Base-by-base conservation (phyloP, 2,797 vertebrate genomes). In the Microchirus variegatus region DNA sequence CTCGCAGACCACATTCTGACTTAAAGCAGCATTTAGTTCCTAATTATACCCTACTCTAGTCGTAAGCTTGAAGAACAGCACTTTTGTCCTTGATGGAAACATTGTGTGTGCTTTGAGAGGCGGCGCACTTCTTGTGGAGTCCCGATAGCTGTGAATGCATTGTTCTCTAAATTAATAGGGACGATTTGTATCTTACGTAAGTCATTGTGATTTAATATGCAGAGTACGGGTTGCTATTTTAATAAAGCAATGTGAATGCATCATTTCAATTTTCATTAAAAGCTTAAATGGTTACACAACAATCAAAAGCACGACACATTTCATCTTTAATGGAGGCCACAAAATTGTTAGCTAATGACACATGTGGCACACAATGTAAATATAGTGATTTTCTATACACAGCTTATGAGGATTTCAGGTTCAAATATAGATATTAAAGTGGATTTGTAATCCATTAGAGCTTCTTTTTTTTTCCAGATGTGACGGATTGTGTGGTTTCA, bases 41-140 rank as follows among this genome's bases (percentile, higher is more conserved):
- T 94, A 94, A 94, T 94, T 94, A 94, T 89, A 94, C 87, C 87
- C 89, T 87, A 73, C 83, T 80, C 76, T 84, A 81, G 87, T 90
- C 84, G 61, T 82, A 80, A 84, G 86, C 67, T 73, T 86, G 72
- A 87, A 87, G 85, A 92, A 88, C 88, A 80, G 82, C 87, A 88
- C 87, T 88, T 84, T 83, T 90, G 89, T 90, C 81, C 83, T 82
- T 84, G 86, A 91, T 93, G 93, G 93, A 94, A 94, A 94, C 90
- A 91, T 87, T 90, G 88, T 88, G 85, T 86, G 87, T 57, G 42
- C 78, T 69, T 19, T 56, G 59, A 77, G 78, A 81, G 55, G 70
- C 73, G 63, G 78, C 75, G 26, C 47, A 59, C 72, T 67, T 75
- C 55, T 67, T 49, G 67, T 53, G 31, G 31, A 70, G 65, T 67